Evolutionary conservation across 2,888 invertebrate genomes (phyloP).

Genomic region (Lithophane ornitopus): DNA sequence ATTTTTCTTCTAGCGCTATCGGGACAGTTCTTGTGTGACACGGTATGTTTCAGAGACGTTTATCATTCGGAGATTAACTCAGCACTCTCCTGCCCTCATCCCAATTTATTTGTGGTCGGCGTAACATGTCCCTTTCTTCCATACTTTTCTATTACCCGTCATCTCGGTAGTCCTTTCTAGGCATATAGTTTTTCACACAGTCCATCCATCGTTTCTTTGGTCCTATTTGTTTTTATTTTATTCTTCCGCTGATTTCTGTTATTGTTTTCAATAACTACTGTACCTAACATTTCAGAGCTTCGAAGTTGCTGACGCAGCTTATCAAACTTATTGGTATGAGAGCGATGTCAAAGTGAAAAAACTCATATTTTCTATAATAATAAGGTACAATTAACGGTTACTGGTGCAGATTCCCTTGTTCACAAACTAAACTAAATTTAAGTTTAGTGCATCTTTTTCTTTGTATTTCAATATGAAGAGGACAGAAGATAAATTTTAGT

Average conservation of each 20-base stretch:
- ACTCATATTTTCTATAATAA: conserved; percentile 60
- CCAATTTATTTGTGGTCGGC: too few relatives aligned
- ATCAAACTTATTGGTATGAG: conserved; percentile 67
- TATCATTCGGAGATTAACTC: not conserved
- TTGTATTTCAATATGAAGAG: too few relatives aligned
- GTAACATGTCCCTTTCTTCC: too few relatives aligned
- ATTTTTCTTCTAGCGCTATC: conserved; percentile 63
- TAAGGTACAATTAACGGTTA: conserved; percentile 49
- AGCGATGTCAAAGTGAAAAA: conserved; percentile 63
- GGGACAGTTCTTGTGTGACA: conserved; percentile 66
- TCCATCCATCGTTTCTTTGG: too few relatives aligned
- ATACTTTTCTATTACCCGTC: too few relatives aligned
- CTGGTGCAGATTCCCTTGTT: too few relatives aligned
- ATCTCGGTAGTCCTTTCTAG: too few relatives aligned
- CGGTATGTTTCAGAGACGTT: conserved; percentile 48
- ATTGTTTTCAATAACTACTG: not conserved
- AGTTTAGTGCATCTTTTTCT: too few relatives aligned
- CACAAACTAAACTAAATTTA: too few relatives aligned
- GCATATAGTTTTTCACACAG: too few relatives aligned
- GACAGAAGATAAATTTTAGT: too few relatives aligned
- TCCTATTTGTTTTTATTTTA: not conserved
- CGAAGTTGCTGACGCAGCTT: conserved; percentile 66
- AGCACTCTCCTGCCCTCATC: too few relatives aligned
- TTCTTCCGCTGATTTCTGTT: not conserved
- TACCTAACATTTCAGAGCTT: conserved; percentile 60